Evolutionary conservation across 53 echinoderm and acorn worm genomes (phyloP).

Genomic region (Apostichopus leukothele): DNA sequence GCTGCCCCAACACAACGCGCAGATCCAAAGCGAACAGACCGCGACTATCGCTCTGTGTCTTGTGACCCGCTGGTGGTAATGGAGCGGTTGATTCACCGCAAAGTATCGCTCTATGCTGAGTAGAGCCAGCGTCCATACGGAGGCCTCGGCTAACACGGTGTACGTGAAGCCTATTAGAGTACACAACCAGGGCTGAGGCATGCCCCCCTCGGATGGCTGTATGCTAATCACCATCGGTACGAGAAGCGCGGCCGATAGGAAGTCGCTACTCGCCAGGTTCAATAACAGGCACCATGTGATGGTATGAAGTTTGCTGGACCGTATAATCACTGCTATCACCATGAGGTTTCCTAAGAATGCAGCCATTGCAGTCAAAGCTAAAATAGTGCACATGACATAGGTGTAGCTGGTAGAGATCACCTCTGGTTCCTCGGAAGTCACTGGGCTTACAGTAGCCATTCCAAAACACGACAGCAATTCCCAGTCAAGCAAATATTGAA

Average conservation of each 20-base stretch:
- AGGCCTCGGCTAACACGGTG: slow-evolving; percentile 63
- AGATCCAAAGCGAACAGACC: slow-evolving; percentile 61
- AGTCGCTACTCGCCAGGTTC: slow-evolving; percentile 76
- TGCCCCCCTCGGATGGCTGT: not conserved
- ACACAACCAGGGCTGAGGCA: slow-evolving; percentile 58
- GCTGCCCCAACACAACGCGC: slow-evolving; percentile 55
- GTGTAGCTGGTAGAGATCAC: not conserved
- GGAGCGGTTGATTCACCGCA: slow-evolving; percentile 79
- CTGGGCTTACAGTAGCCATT: slow-evolving; percentile 1
- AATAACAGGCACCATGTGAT: slow-evolving; percentile 86
- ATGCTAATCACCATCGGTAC: slow-evolving; percentile 68
- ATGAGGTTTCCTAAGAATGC: slow-evolving; percentile 65
- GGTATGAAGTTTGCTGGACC: slow-evolving; percentile 75
- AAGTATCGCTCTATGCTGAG: slow-evolving; percentile 84
- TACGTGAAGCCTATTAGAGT: slow-evolving; percentile 64
- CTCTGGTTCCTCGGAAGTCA: not conserved
- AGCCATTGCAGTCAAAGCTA: slow-evolving; percentile 61
- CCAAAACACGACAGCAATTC: not conserved
- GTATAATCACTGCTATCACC: slow-evolving; percentile 68
- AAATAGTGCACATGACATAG: slow-evolving; percentile 15
- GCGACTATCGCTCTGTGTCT: slow-evolving; percentile 48
- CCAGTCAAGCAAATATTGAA: too few species aligned
- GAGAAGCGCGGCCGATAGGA: slow-evolving; percentile 63
- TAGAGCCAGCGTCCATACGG: slow-evolving; percentile 77
- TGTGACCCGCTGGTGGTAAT: slow-evolving; percentile 78